phyloP scores from a whole-genome alignment of 30 jellyfish, hydroid and myxozoan genomes.

The Aurelia aurita region DNA sequence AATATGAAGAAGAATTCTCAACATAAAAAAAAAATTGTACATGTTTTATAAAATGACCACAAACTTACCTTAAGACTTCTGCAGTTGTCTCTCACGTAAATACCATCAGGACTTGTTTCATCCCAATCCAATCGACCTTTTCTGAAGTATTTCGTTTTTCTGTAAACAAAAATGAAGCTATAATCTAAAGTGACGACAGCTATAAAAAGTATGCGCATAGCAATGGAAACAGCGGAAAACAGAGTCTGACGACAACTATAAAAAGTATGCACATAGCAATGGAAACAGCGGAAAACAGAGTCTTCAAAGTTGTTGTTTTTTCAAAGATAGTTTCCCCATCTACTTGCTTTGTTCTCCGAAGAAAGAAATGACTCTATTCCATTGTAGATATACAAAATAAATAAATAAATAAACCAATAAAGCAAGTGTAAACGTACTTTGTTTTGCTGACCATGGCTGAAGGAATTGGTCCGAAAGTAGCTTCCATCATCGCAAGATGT shows the following conservation, averaged over 20 bases:
- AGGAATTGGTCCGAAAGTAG: constrained; percentile 90
- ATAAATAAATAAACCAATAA: no score
- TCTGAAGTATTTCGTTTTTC: constrained; percentile 88
- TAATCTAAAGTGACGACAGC: not conserved
- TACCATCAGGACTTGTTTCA: constrained; percentile 79
- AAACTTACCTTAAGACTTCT: constrained; percentile 59
- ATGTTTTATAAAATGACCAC: no score
- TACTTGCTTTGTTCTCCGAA: no score
- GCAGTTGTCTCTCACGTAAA: constrained; percentile 84
- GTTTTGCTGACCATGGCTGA: constrained; percentile 69
- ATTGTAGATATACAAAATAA: no score
- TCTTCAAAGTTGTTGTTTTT: no score
- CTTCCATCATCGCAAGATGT: constrained; percentile 98
- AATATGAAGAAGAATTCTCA: no score
- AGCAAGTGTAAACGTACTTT: constrained; percentile 35
- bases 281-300: no score
- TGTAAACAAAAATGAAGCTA: constrained; percentile 1
- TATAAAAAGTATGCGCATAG: not conserved
- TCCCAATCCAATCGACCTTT: constrained; percentile 90
- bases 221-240: not conserved
- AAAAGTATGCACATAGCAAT: not conserved
- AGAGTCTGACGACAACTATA: not conserved
- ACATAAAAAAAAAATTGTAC: no score
- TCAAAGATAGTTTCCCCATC: no score
- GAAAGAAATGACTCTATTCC: no score